Evolutionary conservation across 2,113 vertebrate species (phyloP).

Genomic region (Sporophila hypoxantha): DNA sequence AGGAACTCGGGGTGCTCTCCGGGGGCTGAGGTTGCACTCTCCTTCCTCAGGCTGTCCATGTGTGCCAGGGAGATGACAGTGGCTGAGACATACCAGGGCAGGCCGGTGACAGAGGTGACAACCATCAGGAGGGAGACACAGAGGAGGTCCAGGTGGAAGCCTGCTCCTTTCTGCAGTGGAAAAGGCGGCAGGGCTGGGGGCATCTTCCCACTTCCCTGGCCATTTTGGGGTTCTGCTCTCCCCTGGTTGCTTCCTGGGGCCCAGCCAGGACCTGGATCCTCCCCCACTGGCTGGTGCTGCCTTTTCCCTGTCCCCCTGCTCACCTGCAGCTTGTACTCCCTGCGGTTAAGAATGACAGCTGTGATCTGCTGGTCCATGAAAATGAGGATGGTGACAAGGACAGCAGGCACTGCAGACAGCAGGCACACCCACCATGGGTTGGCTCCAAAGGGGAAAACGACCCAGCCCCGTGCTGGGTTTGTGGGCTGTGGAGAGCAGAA

Average conservation of each 20-base stretch:
- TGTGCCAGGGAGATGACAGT: slow-evolving; percentile 79
- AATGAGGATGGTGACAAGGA: slow-evolving; percentile 75
- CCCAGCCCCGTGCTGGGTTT: slow-evolving; percentile 64
- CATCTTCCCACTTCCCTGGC: neutral
- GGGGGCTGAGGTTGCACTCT: slow-evolving; percentile 55
- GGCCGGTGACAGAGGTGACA: slow-evolving; percentile 62
- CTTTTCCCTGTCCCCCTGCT: neutral
- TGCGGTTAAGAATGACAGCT: slow-evolving; percentile 75
- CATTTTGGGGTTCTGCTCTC: rapidly evolving
- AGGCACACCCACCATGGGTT: slow-evolving; percentile 78
- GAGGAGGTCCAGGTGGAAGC: slow-evolving; percentile 78
- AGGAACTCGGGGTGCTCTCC: slow-evolving; percentile 69
- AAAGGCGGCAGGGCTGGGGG: neutral
- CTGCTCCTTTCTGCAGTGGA: slow-evolving; percentile 72
- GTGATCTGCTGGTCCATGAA: slow-evolving; percentile 85
- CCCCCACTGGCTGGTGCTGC: neutral
- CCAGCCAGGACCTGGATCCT: neutral
- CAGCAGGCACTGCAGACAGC: slow-evolving; percentile 57
- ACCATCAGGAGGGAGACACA: slow-evolving; percentile 73
- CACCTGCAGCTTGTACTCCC: slow-evolving; percentile 72
- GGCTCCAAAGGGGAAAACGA: slow-evolving; percentile 67
- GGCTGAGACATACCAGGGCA: slow-evolving; percentile 78
- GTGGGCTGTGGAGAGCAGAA: slow-evolving; percentile 52
- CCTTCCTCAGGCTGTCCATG: slow-evolving; percentile 77
- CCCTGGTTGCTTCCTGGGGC: neutral